These are phyloP conservation scores for Naso thynnoides DNA, from an alignment of 2,797 vertebrate species.

Conservation along the genomic window DNA sequence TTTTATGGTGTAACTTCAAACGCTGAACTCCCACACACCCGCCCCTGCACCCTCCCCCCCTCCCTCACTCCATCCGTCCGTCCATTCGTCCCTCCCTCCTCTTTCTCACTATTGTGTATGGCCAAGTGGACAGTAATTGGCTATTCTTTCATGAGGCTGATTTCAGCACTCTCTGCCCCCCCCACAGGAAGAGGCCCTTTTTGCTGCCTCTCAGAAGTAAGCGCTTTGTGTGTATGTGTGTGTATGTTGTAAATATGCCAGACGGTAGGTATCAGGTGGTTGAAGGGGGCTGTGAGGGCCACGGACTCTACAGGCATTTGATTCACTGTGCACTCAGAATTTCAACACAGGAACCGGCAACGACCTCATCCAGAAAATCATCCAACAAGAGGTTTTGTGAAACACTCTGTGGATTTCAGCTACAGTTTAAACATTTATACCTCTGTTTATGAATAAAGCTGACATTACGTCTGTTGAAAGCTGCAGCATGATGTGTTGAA, in stretches of 20 bases:
- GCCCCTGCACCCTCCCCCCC: conserved; percentile 39
- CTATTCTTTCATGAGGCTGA: conserved; percentile 83
- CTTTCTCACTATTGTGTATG: conserved; percentile 82
- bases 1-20: conserved; percentile 90
- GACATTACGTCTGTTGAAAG: conserved; percentile 31
- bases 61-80: conserved; percentile 67
- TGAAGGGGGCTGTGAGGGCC: conserved; percentile 44
- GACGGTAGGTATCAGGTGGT: conserved; percentile 74
- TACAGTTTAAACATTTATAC: conserved; percentile 10
- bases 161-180: conserved; percentile 62
- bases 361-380: conserved; percentile 51
- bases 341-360: conserved; percentile 46
- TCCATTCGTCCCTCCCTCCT: conserved; percentile 71
- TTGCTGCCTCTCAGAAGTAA: conserved; percentile 73
- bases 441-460: conserved; percentile 30
- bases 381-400: conserved; percentile 20
- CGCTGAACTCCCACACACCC: conserved; percentile 76
- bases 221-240: conserved; percentile 59
- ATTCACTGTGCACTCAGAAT: conserved; percentile 55
- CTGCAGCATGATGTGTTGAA: conserved; percentile 6
- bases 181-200: conserved; percentile 76
- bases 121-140: conserved; percentile 87
- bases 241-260: conserved; percentile 69
- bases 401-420: conserved; percentile 31
- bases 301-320: conserved; percentile 61